Conservation (phyloP, 2,888 invertebrate genomes). For the Sylvicola cinctus region DNA sequence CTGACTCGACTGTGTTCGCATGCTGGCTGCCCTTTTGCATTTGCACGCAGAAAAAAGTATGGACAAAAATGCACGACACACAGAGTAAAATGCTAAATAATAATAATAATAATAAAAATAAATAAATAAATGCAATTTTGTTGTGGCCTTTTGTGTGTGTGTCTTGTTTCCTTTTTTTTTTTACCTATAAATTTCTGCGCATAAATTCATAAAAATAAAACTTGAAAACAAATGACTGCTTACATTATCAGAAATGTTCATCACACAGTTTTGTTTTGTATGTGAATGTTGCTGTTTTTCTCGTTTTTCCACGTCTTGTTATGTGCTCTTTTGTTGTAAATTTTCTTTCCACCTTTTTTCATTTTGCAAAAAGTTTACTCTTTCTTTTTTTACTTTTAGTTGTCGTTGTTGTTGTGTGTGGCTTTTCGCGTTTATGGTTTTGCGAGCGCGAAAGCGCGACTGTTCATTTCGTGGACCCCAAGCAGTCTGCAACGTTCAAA, state of each 20-base stretch:
- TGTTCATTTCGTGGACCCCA: slow-evolving; percentile 16
- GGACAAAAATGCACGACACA: neutral
- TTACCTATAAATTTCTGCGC: neutral
- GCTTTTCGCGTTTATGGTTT: neutral
- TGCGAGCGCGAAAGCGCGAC: no score
- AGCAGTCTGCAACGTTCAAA: slow-evolving; percentile 19
- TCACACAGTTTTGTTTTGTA: neutral
- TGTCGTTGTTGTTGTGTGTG: neutral
- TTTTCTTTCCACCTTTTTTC: neutral
- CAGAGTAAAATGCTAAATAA: slow-evolving; percentile 1
- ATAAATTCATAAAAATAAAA: neutral
- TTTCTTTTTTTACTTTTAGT: neutral
- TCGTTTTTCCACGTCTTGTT: neutral
- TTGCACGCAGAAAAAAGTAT: no score
- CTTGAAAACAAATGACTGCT: slow-evolving; percentile 1
- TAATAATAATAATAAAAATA: slow-evolving; percentile 1
- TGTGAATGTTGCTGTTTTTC: slow-evolving; percentile 1
- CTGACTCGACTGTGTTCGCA: no score
- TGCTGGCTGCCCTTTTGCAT: no score
- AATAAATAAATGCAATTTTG: slow-evolving; percentile 1
- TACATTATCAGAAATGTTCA: slow-evolving; percentile 2
- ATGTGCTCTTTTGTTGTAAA: neutral
- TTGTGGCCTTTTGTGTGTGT: neutral
- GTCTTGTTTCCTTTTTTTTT: neutral
- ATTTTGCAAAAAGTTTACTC: neutral